Percentiles rank a stretch among this genome's conserved stretches.
phyloP scores from a whole-genome alignment of 2,797 vertebrate genomes.

The Sebastolobus alascanus region DNA sequence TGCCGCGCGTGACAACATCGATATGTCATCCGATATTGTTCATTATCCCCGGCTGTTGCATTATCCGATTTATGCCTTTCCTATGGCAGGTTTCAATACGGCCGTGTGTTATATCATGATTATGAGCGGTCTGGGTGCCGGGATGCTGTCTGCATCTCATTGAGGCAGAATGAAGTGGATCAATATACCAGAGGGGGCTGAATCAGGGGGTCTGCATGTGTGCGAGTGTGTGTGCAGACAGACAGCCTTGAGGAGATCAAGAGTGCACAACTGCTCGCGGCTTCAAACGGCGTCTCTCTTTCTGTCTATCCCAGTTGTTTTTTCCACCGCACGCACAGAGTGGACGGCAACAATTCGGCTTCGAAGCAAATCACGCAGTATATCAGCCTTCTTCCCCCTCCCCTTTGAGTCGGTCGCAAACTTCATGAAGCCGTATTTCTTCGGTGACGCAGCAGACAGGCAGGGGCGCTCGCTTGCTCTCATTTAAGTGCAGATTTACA shows the following conservation, averaged over 20 bases:
- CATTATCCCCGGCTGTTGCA: slow-evolving; percentile 73
- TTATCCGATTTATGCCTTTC: slow-evolving; percentile 79
- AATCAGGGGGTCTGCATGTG: slow-evolving; percentile 65
- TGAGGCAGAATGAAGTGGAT: slow-evolving; percentile 81
- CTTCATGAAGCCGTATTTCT: slow-evolving; percentile 76
- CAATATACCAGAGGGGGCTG: slow-evolving; percentile 82
- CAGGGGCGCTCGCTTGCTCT: slow-evolving; percentile 68
- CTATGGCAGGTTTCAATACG: slow-evolving; percentile 72
- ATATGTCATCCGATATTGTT: slow-evolving; percentile 82
- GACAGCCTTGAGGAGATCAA: slow-evolving; percentile 73
- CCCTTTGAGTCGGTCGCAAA: slow-evolving; percentile 46
- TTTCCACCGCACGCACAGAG: slow-evolving; percentile 10
- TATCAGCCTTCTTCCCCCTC: slow-evolving; percentile 42
- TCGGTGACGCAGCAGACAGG: slow-evolving; percentile 64
- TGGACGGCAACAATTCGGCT: slow-evolving; percentile 39
- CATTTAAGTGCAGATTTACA: slow-evolving; percentile 82
- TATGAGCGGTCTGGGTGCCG: slow-evolving; percentile 74
- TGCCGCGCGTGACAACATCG: slow-evolving; percentile 72
- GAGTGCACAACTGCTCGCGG: slow-evolving; percentile 56
- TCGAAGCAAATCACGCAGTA: slow-evolving; percentile 23
- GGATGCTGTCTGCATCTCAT: slow-evolving; percentile 84
- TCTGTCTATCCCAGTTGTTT: slow-evolving; percentile 37
- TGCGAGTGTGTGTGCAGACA: slow-evolving; percentile 47
- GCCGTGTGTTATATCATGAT: slow-evolving; percentile 80
- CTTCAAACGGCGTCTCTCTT: slow-evolving; percentile 49